Evolutionary conservation across 2,888 invertebrate species (phyloP).

Genomic region (Synanthedon tipuliformis): DNA sequence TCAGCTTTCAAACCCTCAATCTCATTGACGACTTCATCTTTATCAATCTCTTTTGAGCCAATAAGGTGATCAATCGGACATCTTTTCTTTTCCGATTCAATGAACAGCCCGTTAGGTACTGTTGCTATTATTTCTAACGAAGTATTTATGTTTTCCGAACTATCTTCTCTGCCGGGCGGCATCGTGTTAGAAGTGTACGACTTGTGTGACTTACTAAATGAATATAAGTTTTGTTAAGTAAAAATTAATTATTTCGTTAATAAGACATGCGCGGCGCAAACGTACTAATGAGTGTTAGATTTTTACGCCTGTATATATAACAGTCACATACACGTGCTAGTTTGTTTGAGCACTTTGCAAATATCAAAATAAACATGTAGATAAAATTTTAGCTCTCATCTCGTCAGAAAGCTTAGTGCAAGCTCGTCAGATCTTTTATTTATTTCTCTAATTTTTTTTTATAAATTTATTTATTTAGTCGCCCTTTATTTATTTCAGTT

Average conservation of each 20-base stretch:
- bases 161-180: constrained; percentile 51
- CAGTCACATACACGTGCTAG: constrained; percentile 16
- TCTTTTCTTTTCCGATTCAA: constrained; percentile 18
- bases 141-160: constrained; percentile 30
- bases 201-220: not conserved
- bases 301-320: constrained; percentile 48
- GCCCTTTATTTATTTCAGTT: too few relatives aligned
- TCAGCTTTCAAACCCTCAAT: constrained; percentile 1
- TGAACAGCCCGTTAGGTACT: constrained; percentile 20
- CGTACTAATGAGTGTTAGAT: constrained; percentile 35
- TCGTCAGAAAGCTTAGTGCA: too few relatives aligned
- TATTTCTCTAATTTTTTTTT: too few relatives aligned
- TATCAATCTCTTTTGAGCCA: not conserved
- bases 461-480: too few relatives aligned
- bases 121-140: constrained; percentile 20
- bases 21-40: constrained; percentile 1
- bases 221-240: not conserved
- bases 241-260: constrained; percentile 5
- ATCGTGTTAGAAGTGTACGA: constrained; percentile 15
- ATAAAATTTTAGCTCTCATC: too few relatives aligned
- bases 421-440: too few relatives aligned
- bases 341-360: constrained; percentile 5
- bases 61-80: constrained; percentile 32
- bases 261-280: constrained; percentile 31
- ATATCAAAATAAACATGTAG: not conserved